Base-by-base conservation (phyloP, 2,888 invertebrate species). In the Epirrhoe alternata region DNA sequence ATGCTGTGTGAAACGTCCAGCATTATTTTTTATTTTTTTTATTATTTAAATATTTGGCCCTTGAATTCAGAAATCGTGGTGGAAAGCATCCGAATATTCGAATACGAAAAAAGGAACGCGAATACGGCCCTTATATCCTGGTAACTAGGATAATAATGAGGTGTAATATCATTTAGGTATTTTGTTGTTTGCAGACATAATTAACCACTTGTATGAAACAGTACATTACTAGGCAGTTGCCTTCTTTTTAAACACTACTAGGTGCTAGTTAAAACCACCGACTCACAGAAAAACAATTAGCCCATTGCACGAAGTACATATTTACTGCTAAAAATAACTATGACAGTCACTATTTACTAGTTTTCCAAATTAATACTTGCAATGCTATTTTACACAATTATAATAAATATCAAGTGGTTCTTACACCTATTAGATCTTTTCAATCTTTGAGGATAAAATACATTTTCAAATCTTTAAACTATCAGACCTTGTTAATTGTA, bases 401-500 rank as follows among this genome's bases (percentile, higher is more conserved):
- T n/a, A n/a, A n/a, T n/a, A 2, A 42, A 12, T 42, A 12, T 42
- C 38, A 5, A 16, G 14, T 16, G 12, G 5, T 45, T 14, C 12
- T n/a, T 12, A 62, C 31, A 42, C 45, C n/a, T 45, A 8, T 14
- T 8, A 56, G 57, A 59, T 31, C 10, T 51, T 54, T 65, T 35
- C 31, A 4, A 24, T 5, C 24, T 7, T 31, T n/a, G 47, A 52
- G 35, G 16, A 53, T 35, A 57, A 57, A 33, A 35, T 52, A 12
- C 6, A 30, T 10, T 33, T 24, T 24, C 12, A 47, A 59, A 31
- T 53, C 6, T 51, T 24, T 6, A 42, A 57, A 49, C n/a, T 31
- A 56, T 49, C 3, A 3, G 17, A 49, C 71, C 72, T 74, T 68
- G 59, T 38, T 38, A 56, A 50, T 51, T 58, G 63, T 68, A 24